These are phyloP conservation scores for Sylvicapra grimmia DNA, from an alignment of 2,113 vertebrate species.

Conservation along the genomic window DNA sequence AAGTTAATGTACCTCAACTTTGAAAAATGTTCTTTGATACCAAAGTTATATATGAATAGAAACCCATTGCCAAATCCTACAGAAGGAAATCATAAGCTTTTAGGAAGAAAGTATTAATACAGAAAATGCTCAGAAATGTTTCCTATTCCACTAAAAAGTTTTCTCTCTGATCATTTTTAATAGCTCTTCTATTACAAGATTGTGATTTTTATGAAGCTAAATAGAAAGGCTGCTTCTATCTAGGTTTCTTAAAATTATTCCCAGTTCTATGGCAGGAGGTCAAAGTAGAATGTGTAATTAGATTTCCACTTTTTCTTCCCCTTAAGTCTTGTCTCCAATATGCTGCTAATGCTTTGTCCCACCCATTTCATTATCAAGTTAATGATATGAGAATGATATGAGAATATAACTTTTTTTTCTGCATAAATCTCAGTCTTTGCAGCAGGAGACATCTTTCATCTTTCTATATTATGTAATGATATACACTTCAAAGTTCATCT, in stretches of 20 bases:
- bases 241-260: not conserved
- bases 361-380: not conserved
- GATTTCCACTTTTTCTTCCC: not conserved
- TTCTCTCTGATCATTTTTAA: not conserved
- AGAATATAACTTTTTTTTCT: not conserved
- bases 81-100: not conserved
- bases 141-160: not conserved
- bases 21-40: constrained; percentile 32
- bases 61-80: not conserved
- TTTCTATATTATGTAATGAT: not conserved
- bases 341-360: not conserved
- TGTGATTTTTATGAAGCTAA: not conserved
- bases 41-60: not conserved
- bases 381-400: not conserved
- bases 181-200: not conserved
- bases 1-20: not conserved
- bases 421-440: not conserved
- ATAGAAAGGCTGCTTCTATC: not conserved
- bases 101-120: not conserved
- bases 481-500: not conserved
- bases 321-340: not conserved
- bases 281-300: not conserved
- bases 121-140: not conserved
- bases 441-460: not conserved
- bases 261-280: not conserved